Evolutionary conservation across 1,140 invertebrate genomes (phyloP).

Genomic region (Zaprionus tsacasi): DNA sequence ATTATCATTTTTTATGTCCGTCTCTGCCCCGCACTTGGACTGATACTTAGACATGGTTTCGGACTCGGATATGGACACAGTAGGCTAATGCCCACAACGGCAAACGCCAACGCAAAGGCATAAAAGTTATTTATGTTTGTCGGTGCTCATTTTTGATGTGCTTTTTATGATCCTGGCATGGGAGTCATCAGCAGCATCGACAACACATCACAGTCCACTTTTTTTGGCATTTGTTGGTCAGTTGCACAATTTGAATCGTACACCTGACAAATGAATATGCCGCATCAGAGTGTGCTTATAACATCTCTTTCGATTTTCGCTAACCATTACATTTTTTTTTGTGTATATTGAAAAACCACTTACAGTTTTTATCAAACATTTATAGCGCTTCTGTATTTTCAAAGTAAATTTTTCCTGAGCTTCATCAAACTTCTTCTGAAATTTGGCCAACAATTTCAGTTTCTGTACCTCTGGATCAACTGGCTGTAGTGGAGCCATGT

Average conservation of each 20-base stretch:
- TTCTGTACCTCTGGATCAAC: conserved; percentile 86
- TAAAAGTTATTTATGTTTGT: conserved; percentile 76
- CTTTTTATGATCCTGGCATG: conserved; percentile 65
- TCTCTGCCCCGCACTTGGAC: conserved; percentile 26
- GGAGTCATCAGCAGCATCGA: conserved; percentile 37
- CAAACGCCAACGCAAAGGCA: conserved; percentile 44
- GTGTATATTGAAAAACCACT: conserved; percentile 27
- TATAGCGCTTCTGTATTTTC: conserved; percentile 83
- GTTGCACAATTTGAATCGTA: background rate
- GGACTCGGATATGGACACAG: background rate
- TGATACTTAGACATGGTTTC: conserved; percentile 9
- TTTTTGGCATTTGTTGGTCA: conserved; percentile 56
- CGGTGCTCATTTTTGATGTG: conserved; percentile 75
- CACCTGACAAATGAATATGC: background rate
- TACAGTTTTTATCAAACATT: conserved; percentile 84
- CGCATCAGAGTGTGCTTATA: background rate
- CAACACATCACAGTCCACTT: background rate
- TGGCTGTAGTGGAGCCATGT: conserved; percentile 84
- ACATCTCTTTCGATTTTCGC: background rate
- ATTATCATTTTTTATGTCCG: conserved; percentile 78
- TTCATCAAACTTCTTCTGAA: conserved; percentile 47
- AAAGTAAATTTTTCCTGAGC: conserved; percentile 74
- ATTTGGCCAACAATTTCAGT: conserved; percentile 48
- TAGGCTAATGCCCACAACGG: background rate
- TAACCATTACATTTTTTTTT: background rate